These are phyloP conservation scores for Athalia circularis DNA, from an alignment of 2,888 invertebrate species.

Conservation along the genomic window DNA sequence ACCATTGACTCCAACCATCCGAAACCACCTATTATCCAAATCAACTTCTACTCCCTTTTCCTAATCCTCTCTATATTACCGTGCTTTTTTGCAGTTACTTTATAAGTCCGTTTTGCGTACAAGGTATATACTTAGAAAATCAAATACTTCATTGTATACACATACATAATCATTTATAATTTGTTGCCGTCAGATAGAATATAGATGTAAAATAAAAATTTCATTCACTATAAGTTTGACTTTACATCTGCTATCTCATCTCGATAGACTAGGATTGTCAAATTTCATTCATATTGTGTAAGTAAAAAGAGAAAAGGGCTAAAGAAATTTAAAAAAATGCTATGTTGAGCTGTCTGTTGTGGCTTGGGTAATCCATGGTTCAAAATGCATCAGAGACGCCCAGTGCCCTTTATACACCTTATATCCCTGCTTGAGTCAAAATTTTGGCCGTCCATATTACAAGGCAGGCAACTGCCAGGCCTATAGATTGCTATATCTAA, in stretches of 20 bases:
- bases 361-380: conserved; percentile 50
- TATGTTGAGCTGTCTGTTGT: conserved; percentile 25
- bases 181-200: neutral
- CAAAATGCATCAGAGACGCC: conserved; percentile 61
- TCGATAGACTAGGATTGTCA: conserved; percentile 6
- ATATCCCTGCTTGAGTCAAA: conserved; percentile 38
- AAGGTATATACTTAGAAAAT: conserved; percentile 9
- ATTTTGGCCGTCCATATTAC: conserved; percentile 35
- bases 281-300: neutral
- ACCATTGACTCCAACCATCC: conserved; percentile 36
- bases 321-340: neutral
- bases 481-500: conserved; percentile 3
- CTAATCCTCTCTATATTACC: conserved; percentile 30
- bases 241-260: neutral
- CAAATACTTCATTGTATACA: neutral
- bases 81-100: conserved; percentile 42
- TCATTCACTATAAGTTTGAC: conserved; percentile 10
- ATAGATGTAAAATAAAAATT: neutral
- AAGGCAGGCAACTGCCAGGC: conserved; percentile 39
- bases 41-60: conserved; percentile 12
- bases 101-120: conserved; percentile 31
- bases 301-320: conserved; percentile 28
- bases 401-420: conserved; percentile 57
- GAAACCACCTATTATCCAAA: conserved; percentile 17
- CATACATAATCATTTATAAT: conserved; percentile 10